Base-by-base conservation (phyloP, 2,888 invertebrate genomes). In the Drosophila subquinaria region DNA sequence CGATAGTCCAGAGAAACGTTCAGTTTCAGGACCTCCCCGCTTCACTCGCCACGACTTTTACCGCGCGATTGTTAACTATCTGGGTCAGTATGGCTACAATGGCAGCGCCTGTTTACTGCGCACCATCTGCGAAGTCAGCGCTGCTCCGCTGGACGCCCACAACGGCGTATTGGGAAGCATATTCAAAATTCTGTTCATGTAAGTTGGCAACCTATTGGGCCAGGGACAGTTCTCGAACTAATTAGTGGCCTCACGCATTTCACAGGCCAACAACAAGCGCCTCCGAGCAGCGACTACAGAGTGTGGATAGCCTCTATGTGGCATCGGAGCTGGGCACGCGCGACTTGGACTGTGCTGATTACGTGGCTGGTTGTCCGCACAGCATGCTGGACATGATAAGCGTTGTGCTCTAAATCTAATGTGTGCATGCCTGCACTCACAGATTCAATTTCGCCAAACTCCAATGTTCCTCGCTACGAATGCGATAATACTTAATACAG, bases 81-180 rank as follows among this genome's bases (percentile, higher is more conserved):
- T 92, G 74, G 80, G 89, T 48, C 83, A 88, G 69, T 92, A 84
- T 63, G 89, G 90, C 35, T 84, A 84, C 73, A 92, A 91, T 65
- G 95, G 95, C 4, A 93, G 93, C 52, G 92, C 93, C 35, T 96
- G 96, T 90, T 93, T 96, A 68, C 93, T 95, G 73, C 93, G 95
- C 76, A 94, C 94, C 53, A 95, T 96, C 87, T 96, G 96, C 85
- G 96, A 96, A 90, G 94, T 94, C 65, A 94, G 95, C 55, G 93
- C 85, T 45, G 50, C 77, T 11, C 87, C 90, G 1, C 52, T 92
- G 61, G 88, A 91, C 62, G 82, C 65, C 30, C 86, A 94, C 83
- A 95, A 95, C 89, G 96, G 96, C n/a, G 92, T 96, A 45, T 86
- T 96, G 60, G 95, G 96, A 27, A 95, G 95, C 90, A 91, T 96